Evolutionary conservation across 1,140 invertebrate species (phyloP), one percentile per base, ranked within the genome.

Genomic region (Neuroterus valhalla): DNA sequence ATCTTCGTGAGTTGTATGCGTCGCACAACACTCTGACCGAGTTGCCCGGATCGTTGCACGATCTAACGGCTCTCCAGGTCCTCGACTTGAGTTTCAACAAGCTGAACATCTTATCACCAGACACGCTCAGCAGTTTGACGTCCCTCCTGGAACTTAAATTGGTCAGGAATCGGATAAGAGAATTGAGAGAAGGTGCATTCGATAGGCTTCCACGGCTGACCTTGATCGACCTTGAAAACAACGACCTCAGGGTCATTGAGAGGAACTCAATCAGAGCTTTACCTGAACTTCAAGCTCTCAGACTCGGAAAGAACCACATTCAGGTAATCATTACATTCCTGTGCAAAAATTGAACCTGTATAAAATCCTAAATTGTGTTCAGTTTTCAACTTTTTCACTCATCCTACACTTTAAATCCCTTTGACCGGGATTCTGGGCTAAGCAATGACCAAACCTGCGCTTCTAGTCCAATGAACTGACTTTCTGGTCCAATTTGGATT

Each of bases 51-150:
- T 93, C 94, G 44, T 87, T 97, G 70, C 92, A 93, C 52, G 92
- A 92, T 74, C 89, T 96, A 70, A 91, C 92, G 21, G 92, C 92
- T 70, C 87, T 97, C 15, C 91, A 93, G 83, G 88, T 92, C 52
- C 89, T 98, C 17, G 95, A 96, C 86, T 87, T 96, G 62, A 95
- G 94, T 82, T 93, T 93, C 83, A 98, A 97, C 89, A 92, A 94
- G 75, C 91, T 97, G n/a, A 93, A 93, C 74, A 89, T 91, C 71
- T 89, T 96, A 48, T 92, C 93, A 66, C 91, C 93, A 2, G 93
- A 94, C 82, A 91, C 92, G 2, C 87, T 96, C 38, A 93, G 92
- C 70, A 93, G 92, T 48, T 90, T 96, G 77, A 91, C 92, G 19
- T 92, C 92, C 68, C 90, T 96, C 10, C 90, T 91, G 15, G 93